These are phyloP conservation scores for Alviniconcha strummeri DNA, from an alignment of 2,888 invertebrate genomes.

Conservation along the genomic window DNA sequence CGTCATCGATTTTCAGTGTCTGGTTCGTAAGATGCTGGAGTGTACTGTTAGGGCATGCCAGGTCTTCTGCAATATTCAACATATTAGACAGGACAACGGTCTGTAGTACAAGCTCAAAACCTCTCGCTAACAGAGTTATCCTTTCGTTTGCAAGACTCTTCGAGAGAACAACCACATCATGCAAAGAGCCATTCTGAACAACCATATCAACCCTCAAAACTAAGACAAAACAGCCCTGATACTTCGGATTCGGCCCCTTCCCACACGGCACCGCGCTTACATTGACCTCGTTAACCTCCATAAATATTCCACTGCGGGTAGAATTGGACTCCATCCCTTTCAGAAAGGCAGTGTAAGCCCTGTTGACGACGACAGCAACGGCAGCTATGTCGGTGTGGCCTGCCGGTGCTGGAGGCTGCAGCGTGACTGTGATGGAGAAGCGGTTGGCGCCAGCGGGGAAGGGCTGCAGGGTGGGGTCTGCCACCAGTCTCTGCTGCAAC, in stretches of 20 bases:
- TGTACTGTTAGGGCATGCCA: not conserved
- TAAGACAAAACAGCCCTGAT: not conserved
- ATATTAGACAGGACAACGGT: not conserved
- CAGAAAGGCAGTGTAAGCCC: too few species aligned
- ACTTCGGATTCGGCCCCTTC: not conserved
- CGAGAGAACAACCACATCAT: not conserved
- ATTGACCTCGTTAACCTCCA: too few species aligned
- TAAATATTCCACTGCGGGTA: too few species aligned
- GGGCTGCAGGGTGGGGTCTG: not conserved
- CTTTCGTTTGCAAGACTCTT: not conserved
- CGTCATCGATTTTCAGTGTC: not conserved
- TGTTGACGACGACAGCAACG: too few species aligned
- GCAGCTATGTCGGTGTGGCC: too few species aligned
- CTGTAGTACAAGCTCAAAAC: not conserved
- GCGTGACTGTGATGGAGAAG: not conserved
- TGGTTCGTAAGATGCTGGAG: not conserved
- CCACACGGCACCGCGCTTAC: not conserved
- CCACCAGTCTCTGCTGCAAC: not conserved
- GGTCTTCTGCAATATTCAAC: not conserved
- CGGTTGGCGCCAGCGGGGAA: not conserved
- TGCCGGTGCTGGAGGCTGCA: too few species aligned
- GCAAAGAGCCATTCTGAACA: not conserved
- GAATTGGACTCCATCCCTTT: too few species aligned
- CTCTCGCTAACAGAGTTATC: too few species aligned
- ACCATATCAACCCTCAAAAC: too few species aligned